Conservation (phyloP, 2,797 vertebrate species). For the Eurystomus glaucurus region DNA sequence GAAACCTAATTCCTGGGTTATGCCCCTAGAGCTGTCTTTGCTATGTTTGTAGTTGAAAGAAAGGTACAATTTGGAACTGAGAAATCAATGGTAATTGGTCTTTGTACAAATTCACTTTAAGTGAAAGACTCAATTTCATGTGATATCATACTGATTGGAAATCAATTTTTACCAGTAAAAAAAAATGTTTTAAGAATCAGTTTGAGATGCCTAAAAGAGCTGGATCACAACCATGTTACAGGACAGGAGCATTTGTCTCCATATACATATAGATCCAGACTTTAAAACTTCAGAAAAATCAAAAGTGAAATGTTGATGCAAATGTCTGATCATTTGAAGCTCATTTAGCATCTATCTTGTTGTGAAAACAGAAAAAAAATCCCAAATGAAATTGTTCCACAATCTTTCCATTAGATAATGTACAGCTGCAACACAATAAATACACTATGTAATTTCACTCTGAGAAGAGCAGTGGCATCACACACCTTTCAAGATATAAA, state of each 20-base stretch:
- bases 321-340: neutral
- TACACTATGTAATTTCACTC: neutral
- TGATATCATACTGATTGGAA: constrained; percentile 57
- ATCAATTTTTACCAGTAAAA: constrained; percentile 56
- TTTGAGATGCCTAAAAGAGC: neutral
- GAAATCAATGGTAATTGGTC: constrained; percentile 74
- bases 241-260: neutral
- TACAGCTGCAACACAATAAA: neutral
- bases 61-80: neutral
- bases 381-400: neutral
- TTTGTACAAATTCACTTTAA: constrained; percentile 70
- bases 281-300: neutral
- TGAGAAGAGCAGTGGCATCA: neutral
- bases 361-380: neutral
- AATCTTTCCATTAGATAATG: neutral
- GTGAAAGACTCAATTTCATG: constrained; percentile 30
- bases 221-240: neutral
- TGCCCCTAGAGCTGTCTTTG: neutral
- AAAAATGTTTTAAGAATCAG: neutral
- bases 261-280: neutral
- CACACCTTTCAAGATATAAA: neutral
- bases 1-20: neutral
- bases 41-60: neutral
- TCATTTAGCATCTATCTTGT: neutral
- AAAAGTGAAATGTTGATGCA: neutral